Percentiles rank a stretch among this genome's conserved stretches.
These are phyloP conservation scores for Chlamydotis undulata DNA, from an alignment of 2,113 vertebrate species.

Conservation along the genomic window DNA sequence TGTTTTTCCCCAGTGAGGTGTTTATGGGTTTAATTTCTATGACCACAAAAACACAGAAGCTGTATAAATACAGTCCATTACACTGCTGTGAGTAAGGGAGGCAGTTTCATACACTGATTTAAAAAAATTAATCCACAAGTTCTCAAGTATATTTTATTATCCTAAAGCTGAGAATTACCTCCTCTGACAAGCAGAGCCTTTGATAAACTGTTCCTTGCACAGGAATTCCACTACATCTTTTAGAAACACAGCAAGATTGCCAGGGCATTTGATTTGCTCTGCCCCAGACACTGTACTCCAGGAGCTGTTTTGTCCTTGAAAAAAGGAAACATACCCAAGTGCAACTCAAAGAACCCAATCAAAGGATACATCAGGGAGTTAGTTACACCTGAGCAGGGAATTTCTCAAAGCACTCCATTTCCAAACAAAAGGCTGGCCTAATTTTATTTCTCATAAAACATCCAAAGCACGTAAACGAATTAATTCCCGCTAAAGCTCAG, in stretches of 20 bases:
- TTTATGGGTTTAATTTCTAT: background rate
- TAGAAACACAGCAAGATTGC: background rate
- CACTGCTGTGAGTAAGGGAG: rapidly evolving
- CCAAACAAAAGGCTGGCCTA: background rate
- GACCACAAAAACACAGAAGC: background rate
- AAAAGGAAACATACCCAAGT: background rate
- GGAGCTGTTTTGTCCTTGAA: background rate
- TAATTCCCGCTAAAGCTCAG: background rate
- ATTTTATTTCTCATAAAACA: background rate
- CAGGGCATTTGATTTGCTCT: background rate
- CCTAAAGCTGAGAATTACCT: background rate
- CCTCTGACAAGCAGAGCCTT: background rate
- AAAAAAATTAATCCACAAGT: background rate
- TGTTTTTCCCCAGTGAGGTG: background rate
- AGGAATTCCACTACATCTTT: background rate
- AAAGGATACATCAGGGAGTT: background rate
- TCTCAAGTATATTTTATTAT: background rate
- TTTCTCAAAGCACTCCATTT: background rate
- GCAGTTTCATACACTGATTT: background rate
- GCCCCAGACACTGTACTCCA: background rate
- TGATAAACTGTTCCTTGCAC: background rate
- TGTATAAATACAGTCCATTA: background rate
- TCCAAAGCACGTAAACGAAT: background rate
- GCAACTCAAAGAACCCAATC: background rate
- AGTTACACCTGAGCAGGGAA: background rate